A percentile compares a stretch with the other conserved stretches of the same genome.
Evolutionary conservation across 2,888 invertebrate species (phyloP).

Genomic region (Emmelina monodactyla): DNA sequence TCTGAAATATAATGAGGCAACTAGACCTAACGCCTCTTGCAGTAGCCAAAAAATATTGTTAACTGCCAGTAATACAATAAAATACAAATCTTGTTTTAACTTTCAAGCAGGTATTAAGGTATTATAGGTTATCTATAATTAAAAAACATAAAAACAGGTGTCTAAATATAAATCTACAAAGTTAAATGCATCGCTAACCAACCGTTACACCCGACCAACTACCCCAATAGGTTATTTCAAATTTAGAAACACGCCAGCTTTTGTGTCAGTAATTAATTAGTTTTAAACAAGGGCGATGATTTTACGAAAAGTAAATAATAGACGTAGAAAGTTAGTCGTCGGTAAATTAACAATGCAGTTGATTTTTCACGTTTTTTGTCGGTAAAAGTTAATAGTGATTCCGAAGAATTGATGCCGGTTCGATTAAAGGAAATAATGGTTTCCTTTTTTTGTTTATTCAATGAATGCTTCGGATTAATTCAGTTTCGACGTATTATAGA

Average conservation of each 20-base stretch:
- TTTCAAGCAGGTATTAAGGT: too few relatives aligned
- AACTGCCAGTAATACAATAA: too few relatives aligned
- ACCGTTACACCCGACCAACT: too few relatives aligned
- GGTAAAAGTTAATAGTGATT: slow-evolving; percentile 26
- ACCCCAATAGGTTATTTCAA: too few relatives aligned
- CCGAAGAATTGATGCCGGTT: slow-evolving; percentile 20
- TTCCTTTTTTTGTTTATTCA: slow-evolving; percentile 37
- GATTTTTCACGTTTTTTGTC: slow-evolving; percentile 36
- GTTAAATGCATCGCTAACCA: neutral
- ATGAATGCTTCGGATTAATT: slow-evolving; percentile 17
- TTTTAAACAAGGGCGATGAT: slow-evolving; percentile 61
- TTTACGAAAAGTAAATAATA: slow-evolving; percentile 59
- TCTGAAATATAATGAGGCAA: too few relatives aligned
- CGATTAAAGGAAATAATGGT: slow-evolving; percentile 14
- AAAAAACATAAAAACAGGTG: too few relatives aligned
- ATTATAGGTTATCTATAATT: too few relatives aligned
- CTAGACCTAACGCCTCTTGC: too few relatives aligned
- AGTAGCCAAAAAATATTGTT: too few relatives aligned
- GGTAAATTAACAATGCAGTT: slow-evolving; percentile 50
- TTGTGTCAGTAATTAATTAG: slow-evolving; percentile 56
- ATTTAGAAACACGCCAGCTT: neutral
- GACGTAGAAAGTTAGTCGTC: slow-evolving; percentile 41
- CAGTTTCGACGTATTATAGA: neutral
- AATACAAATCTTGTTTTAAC: too few relatives aligned
- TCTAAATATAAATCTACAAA: neutral